phyloP scores from a whole-genome alignment of 1,140 invertebrate genomes.

The Caerostris darwini region DNA sequence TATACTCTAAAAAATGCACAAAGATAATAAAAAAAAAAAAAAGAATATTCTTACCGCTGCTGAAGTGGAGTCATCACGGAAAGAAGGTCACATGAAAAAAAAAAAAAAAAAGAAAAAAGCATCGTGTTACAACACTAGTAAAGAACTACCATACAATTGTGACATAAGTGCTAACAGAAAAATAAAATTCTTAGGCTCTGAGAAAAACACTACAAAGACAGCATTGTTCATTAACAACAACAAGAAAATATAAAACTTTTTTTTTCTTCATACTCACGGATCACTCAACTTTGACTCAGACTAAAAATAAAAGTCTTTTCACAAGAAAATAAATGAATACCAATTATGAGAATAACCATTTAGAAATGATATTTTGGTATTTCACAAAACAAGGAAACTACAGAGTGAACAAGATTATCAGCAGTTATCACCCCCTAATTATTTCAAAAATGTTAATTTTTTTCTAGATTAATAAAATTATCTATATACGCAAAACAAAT shows the following conservation, averaged over 20 bases:
- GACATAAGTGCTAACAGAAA: slow-evolving; percentile 8
- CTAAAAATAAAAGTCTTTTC: not conserved
- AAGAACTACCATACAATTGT: slow-evolving; percentile 15
- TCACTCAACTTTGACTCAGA: not conserved
- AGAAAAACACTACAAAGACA: not conserved
- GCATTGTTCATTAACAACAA: not conserved
- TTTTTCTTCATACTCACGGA: not conserved
- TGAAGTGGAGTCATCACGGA: slow-evolving; percentile 5
- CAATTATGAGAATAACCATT: not conserved
- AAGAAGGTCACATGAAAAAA: slow-evolving; percentile 37
- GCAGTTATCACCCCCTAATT: too few species aligned
- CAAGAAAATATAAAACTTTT: not conserved
- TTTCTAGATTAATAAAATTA: too few species aligned
- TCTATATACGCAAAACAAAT: too few species aligned
- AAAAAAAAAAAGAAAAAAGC: not conserved
- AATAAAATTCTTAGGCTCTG: not conserved
- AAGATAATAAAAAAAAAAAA: not conserved
- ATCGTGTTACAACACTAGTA: slow-evolving; percentile 32
- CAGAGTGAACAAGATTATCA: too few species aligned
- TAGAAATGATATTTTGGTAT: too few species aligned
- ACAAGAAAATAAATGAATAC: not conserved
- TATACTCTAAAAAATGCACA: slow-evolving; percentile 1
- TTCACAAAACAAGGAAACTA: too few species aligned
- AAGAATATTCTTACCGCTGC: not conserved
- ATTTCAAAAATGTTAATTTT: too few species aligned